Conservation (phyloP, 2,888 invertebrate genomes). For the Dascillus cervinus region DNA sequence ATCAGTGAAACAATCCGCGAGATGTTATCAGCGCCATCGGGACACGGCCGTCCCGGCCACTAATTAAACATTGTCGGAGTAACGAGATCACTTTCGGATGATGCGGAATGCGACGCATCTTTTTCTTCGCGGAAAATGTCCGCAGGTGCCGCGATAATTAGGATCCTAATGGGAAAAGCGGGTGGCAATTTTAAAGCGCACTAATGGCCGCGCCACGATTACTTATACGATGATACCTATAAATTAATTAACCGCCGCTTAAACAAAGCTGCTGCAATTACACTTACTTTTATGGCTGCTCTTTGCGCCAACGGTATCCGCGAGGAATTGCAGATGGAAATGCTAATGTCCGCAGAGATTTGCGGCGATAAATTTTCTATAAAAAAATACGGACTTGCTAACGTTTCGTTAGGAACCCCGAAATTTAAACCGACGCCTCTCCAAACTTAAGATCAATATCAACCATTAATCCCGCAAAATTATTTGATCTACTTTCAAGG, state of each 20-base stretch:
- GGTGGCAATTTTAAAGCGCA: conserved; percentile 10
- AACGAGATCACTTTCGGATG: conserved; percentile 17
- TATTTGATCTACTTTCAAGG: too few relatives aligned
- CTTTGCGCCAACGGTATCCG: conserved; percentile 12
- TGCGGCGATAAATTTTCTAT: conserved; percentile 6
- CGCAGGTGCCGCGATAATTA: too few relatives aligned
- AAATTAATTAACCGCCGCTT: conserved; percentile 26
- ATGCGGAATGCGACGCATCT: conserved; percentile 14
- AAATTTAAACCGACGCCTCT: too few relatives aligned
- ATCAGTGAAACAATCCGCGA: conserved; percentile 23
- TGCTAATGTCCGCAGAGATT: conserved; percentile 13
- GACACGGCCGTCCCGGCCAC: conserved; percentile 14
- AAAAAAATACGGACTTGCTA: too few relatives aligned
- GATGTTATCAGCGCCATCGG: conserved; percentile 20
- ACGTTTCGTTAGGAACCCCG: too few relatives aligned
- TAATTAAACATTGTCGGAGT: conserved; percentile 17
- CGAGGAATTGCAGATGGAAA: conserved; percentile 15
- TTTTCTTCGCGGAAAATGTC: too few relatives aligned
- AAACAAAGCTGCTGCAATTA: conserved; percentile 26
- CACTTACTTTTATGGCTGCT: conserved; percentile 25
- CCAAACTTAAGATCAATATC: too few relatives aligned
- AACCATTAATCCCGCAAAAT: too few relatives aligned
- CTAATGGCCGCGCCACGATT: conserved; percentile 11
- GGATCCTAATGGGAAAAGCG: conserved; percentile 10
- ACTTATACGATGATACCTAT: conserved; percentile 22